Evolutionary conservation across 2,888 invertebrate species (phyloP), one percentile per base, ranked within the genome.

Genomic region (Drosophila dives): DNA sequence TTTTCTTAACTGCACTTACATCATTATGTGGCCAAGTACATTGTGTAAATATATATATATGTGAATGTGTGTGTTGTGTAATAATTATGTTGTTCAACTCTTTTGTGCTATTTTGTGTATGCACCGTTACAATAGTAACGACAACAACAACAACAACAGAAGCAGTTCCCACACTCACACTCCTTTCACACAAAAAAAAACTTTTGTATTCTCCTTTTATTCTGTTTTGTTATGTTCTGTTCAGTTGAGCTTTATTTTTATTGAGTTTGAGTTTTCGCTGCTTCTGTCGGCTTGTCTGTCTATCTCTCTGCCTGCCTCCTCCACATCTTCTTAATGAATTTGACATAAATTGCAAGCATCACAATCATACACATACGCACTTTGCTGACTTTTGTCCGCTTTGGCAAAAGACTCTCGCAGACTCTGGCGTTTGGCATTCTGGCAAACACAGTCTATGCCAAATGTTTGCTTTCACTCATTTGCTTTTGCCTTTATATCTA

Each of bases 251-350:
- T 65, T 33, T 48, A 51, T 59, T 62, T 62, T 48, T 34, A 67
- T 67, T 67, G 65, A 71, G 34, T 51, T 60, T 51, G 38, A 54
- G 56, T 56, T 62, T 49, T 48, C 58, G n/a, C 15, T 51, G 64
- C 63, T 55, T 53, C 49, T 60, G 42, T 53, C 45, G 29, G 29
- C 1, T 29, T 40, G 26, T 55, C 15, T n/a, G 48, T 49, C 33
- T 51, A 26, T 54, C 45, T 34, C 50, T 38, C 45, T 56, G 62
- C 69, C 64, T 68, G 76, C 74, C 71, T 77, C 74, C 71, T 75
- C 80, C 66, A 75, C 80, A 86, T 70, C 75, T 71, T 82, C 79
- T 80, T 86, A 85, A 86, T 86, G 86, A 86, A 86, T 86, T 86
- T 86, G 85, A 86, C 85, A 86, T 86, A 86, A 84, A 86, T 86